Base-by-base conservation (phyloP, 1,140 invertebrate species). In the Stegodyphus dumicola region DNA sequence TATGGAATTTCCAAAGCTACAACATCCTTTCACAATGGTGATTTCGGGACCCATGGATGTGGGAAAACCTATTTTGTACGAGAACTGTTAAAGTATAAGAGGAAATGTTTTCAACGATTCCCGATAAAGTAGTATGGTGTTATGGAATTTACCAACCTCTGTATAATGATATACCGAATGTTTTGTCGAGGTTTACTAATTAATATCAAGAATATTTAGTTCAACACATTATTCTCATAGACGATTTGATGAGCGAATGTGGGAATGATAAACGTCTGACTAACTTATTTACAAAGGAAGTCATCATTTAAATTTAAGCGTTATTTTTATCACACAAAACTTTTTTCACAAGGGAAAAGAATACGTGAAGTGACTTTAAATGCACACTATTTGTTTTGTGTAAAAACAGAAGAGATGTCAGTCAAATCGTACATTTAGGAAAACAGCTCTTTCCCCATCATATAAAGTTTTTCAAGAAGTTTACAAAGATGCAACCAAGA, bases 281-380 rank as follows among this genome's bases (percentile, higher is more conserved):
- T 10, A 6, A 79, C n/a, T 17, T 79, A 4, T 79, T 67, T 54
- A 79, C 65, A 7, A 7, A 7, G 66, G 77, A 51, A 79, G 77
- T 69, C 64, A 79, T 54, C 77, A 79, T 69, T 54, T 79, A 48
- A 79, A 67, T 69, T 48, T 67, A 15, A 6, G 7, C 6, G 17
- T 33, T 6, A 17, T 56, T 76, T 56, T 67, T 6, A 76, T 76
- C n/a, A 54, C 54, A 17, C 74, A 76, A 51, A 76, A 76, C 33
- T 60, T 76, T 54, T 76, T 76, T 60, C 74, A 76, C 18, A 65
- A 77, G 33, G 76, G 76, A 13, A 77, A 66, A 64, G 64, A 77
- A 77, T 77, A 56, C n/a, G 77, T 53, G 51, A 79, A 33, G 17
- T 66, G 6, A 67, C 66, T 67, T 65, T 67, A 17, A 79, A 79